Base-by-base conservation (phyloP, 2,113 vertebrate genomes). In the Syngnathus typhle region DNA sequence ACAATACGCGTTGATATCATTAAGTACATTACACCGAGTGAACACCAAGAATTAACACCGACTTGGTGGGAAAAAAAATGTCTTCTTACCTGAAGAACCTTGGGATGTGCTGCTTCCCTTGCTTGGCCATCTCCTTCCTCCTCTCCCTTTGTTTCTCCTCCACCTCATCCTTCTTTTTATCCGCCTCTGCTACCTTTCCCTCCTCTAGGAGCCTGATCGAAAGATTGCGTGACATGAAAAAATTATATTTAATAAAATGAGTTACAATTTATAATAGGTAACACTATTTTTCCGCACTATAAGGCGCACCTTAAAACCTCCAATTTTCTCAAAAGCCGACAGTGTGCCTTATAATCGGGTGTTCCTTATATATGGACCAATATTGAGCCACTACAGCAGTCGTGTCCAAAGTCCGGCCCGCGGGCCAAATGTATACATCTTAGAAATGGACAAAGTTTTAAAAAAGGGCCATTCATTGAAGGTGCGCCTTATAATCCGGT, bases 111-210 rank as follows among this genome's bases (percentile, higher is more conserved):
- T 86, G 74, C 65, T 95, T 92, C 67, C 93, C 92, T 74, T 75
- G 93, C 70, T 96, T 95, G 37, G 91, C 88, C 93, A 97, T 91
- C n/a, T 94, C 91, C 41, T 92, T 91, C 69, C 94, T 92, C 56
- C 93, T 84, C 52, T 94, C 92, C 7, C 95, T 86, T 82, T 98
- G 95, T 3, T 94, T 91, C 87, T 95, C 92, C 84, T 98, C 95
- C 1, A 97, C 92, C 60, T 93, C 89, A 0, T 95, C 92, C 78
- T 98, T 98, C 78, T 88, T 91, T 11, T 92, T 90, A 76, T 96
- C 95, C 0, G 94, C 93, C 0, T 94, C 94, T 0, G 89, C 77
- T 23, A 93, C 82, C 27, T 94, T 94, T 0, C 95, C 95, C 55
- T 94, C 91, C 79, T 98, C 95, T 79, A 97, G 83, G 63, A 95